These are phyloP conservation scores for Bellardia pandia DNA, from an alignment of 2,888 invertebrate genomes.

Conservation along the genomic window DNA sequence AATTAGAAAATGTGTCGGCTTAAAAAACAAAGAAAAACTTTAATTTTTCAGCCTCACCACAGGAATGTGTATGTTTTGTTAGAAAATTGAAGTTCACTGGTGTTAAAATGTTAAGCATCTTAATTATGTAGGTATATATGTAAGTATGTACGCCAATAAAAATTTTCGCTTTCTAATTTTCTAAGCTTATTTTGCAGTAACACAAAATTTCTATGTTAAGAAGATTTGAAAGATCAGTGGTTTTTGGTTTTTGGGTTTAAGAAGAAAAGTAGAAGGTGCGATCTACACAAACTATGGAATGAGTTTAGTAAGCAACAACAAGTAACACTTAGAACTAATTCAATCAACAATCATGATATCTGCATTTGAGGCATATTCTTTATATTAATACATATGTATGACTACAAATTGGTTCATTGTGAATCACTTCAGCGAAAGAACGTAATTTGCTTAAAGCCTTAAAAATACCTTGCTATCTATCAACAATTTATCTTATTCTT, in stretches of 20 bases:
- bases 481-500: too few relatives aligned
- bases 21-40: conserved; percentile 31
- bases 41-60: conserved; percentile 42
- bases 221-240: conserved; percentile 30
- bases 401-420: too few relatives aligned
- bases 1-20: conserved; percentile 72
- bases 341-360: too few relatives aligned
- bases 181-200: conserved; percentile 46
- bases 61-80: conserved; percentile 58
- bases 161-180: conserved; percentile 74
- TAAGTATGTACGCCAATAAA: neutral
- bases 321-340: too few relatives aligned
- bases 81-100: conserved; percentile 33
- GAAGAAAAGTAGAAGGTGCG: neutral
- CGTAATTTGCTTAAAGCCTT: too few relatives aligned
- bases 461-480: too few relatives aligned
- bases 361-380: too few relatives aligned
- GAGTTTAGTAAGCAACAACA: too few relatives aligned
- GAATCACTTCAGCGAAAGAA: too few relatives aligned
- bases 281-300: neutral
- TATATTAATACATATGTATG: too few relatives aligned
- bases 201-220: conserved; percentile 27
- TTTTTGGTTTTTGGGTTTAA: neutral
- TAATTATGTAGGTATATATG: conserved; percentile 14
- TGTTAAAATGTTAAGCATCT: conserved; percentile 63